Evolutionary conservation across 2,797 vertebrate genomes (phyloP).

Genomic region (Hypotaenidia philippensis): DNA sequence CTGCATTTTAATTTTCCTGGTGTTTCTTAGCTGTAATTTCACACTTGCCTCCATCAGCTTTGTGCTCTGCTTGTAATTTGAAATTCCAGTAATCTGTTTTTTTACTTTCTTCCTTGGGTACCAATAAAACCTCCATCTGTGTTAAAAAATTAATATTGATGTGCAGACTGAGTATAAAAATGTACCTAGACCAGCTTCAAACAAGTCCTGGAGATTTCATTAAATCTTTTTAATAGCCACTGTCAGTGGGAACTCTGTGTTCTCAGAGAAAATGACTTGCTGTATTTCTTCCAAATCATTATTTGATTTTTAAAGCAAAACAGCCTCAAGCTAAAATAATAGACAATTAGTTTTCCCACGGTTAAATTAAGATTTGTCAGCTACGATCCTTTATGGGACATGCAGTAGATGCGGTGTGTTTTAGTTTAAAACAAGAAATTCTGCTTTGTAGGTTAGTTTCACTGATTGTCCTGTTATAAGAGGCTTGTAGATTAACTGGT

Average conservation of each 20-base stretch:
- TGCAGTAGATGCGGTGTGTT: not conserved
- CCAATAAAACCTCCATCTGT: slow-evolving; percentile 73
- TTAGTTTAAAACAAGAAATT: slow-evolving; percentile 40
- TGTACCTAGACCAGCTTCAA: slow-evolving; percentile 64
- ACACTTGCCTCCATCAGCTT: not conserved
- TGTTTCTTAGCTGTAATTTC: slow-evolving; percentile 31
- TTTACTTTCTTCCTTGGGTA: slow-evolving; percentile 62
- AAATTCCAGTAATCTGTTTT: slow-evolving; percentile 59
- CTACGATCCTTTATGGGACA: slow-evolving; percentile 37
- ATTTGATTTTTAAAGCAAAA: slow-evolving; percentile 68
- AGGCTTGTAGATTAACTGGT: not conserved
- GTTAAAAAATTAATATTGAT: slow-evolving; percentile 78
- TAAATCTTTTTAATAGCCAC: slow-evolving; percentile 77
- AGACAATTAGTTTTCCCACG: slow-evolving; percentile 55
- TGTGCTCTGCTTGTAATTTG: slow-evolving; percentile 1
- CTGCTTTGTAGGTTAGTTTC: slow-evolving; percentile 2
- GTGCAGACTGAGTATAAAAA: slow-evolving; percentile 72
- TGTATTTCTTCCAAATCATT: slow-evolving; percentile 64
- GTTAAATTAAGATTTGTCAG: slow-evolving; percentile 46
- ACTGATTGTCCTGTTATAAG: not conserved
- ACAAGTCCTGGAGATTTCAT: slow-evolving; percentile 69
- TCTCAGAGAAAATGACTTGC: slow-evolving; percentile 62
- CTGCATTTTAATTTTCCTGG: not conserved
- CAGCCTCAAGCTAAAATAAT: slow-evolving; percentile 60
- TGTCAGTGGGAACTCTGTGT: slow-evolving; percentile 58